These are phyloP conservation scores for Bradypodion pumilum DNA, from an alignment of 2,797 vertebrate species.

Conservation along the genomic window DNA sequence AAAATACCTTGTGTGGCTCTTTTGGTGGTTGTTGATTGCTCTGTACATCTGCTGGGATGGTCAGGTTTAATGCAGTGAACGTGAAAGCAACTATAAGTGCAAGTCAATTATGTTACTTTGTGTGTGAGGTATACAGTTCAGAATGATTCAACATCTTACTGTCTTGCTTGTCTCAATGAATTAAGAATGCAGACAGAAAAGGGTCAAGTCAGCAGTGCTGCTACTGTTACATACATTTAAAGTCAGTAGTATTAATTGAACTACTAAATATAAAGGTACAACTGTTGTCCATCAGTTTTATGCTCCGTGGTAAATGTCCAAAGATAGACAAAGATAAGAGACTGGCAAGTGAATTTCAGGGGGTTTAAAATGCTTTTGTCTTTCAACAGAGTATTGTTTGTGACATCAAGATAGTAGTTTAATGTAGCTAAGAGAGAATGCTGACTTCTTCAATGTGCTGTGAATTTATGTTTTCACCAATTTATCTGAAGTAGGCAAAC, in stretches of 20 bases:
- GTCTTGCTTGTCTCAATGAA: slow-evolving; percentile 15
- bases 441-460: not conserved
- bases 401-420: not conserved
- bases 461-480: not conserved
- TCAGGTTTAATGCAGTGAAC: not conserved
- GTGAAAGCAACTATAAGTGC: slow-evolving; percentile 3
- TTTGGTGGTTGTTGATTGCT: slow-evolving; percentile 28
- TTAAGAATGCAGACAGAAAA: slow-evolving; percentile 3
- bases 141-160: slow-evolving; percentile 13
- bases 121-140: not conserved
- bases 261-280: slow-evolving; percentile 10
- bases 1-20: not conserved
- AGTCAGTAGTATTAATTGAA: slow-evolving; percentile 8
- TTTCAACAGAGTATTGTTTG: not conserved
- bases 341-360: not conserved
- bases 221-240: slow-evolving; percentile 14
- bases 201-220: not conserved
- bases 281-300: not conserved
- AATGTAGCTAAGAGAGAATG: not conserved
- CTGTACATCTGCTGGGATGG: not conserved
- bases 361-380: not conserved
- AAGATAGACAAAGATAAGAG: not conserved
- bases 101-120: not conserved
- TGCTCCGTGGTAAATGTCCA: not conserved
- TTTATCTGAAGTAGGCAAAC: not conserved